phyloP scores from a whole-genome alignment of 2,113 vertebrate species.

The Dromas ardeola region DNA sequence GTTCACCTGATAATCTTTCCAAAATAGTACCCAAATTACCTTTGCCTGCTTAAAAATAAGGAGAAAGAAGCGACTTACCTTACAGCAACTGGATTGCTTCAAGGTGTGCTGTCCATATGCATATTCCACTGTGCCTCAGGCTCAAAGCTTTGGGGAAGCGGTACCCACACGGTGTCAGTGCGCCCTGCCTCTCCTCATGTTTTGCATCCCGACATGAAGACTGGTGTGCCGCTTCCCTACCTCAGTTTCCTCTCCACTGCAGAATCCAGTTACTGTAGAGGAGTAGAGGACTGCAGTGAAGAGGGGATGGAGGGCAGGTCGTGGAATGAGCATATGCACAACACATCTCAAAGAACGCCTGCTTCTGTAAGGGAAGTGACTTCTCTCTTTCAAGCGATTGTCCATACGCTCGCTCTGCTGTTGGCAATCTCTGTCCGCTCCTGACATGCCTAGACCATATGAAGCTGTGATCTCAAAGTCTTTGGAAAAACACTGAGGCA shows the following conservation, averaged over 20 bases:
- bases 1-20: conserved; percentile 34
- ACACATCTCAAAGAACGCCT: conserved; percentile 48
- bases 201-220: conserved; percentile 33
- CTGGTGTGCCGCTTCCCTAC: conserved; percentile 41
- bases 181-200: conserved; percentile 45
- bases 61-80: conserved; percentile 55
- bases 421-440: background rate
- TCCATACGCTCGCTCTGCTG: background rate
- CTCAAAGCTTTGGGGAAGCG: conserved; percentile 55
- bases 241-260: conserved; percentile 61
- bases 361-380: conserved; percentile 48
- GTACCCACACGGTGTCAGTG: conserved; percentile 20
- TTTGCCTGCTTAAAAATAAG: background rate
- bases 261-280: conserved; percentile 66
- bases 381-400: conserved; percentile 15
- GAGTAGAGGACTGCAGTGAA: conserved; percentile 66
- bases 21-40: background rate
- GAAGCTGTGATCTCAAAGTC: background rate
- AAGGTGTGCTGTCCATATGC: conserved; percentile 63
- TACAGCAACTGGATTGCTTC: conserved; percentile 46
- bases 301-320: conserved; percentile 53
- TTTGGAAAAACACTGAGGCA: background rate
- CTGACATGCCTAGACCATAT: background rate
- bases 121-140: conserved; percentile 47
- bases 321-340: conserved; percentile 60